Conservation (phyloP, 2,888 invertebrate species). For the Griposia aprilina region DNA sequence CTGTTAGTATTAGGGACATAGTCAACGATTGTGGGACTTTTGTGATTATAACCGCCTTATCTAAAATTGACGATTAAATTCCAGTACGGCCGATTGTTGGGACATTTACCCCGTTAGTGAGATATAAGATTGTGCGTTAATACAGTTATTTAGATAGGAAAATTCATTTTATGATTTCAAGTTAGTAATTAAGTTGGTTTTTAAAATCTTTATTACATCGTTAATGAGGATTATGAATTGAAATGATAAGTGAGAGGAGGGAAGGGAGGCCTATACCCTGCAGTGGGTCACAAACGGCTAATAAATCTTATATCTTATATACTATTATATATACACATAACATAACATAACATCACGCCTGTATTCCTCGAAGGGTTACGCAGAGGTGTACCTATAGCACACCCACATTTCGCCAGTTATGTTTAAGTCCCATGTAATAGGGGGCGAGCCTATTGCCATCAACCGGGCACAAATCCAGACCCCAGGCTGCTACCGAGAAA, state of each 20-base stretch:
- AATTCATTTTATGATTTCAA: constrained; percentile 15
- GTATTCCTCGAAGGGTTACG: too few species aligned
- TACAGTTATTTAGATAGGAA: constrained; percentile 29
- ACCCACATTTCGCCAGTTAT: too few species aligned
- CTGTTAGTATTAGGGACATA: constrained; percentile 57
- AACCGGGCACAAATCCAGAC: too few species aligned
- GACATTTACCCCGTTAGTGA: constrained; percentile 55
- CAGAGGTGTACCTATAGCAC: too few species aligned
- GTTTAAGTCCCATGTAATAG: too few species aligned
- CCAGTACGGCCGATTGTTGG: constrained; percentile 51
- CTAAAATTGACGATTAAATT: constrained; percentile 66
- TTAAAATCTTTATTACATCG: background rate
- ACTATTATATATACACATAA: too few species aligned
- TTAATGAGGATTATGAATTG: background rate
- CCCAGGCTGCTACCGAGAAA: too few species aligned
- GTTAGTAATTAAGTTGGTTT: background rate
- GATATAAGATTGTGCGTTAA: constrained; percentile 45
- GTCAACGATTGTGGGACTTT: constrained; percentile 46
- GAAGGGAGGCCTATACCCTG: too few species aligned
- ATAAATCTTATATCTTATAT: too few species aligned
- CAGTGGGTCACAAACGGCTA: too few species aligned
- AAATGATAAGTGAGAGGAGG: background rate
- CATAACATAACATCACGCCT: too few species aligned
- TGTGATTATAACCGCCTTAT: constrained; percentile 62
- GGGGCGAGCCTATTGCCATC: too few species aligned